Base-by-base conservation (phyloP, 2,113 vertebrate species). In the Mixornis gularis region DNA sequence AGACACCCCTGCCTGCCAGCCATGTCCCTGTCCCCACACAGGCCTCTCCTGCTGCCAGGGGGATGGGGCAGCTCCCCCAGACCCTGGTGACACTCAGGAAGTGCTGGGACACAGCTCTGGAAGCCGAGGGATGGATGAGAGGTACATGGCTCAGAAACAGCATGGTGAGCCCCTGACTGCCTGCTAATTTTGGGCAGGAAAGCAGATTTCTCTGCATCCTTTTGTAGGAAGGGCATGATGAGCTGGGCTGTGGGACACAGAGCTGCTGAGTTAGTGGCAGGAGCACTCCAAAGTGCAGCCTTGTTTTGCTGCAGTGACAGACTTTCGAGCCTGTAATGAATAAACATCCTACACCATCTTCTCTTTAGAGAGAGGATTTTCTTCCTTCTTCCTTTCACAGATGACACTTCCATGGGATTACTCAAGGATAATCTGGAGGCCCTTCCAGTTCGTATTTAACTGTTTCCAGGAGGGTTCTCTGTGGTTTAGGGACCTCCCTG, bases 101-200 rank as follows among this genome's bases (percentile, higher is more conserved):
- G 38, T 5, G 48, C n/a, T 17, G 36, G 40, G 12, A 3, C 10
- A 8, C 64, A 58, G 69, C 68, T 60, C 46, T 56, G 62, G 60
- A 3, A 36, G 49, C 51, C 38, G 32, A 0, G 0, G 64, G 19
- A 7, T 6, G 36, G 17, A 7, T 6, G 36, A 44, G 26, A 26
- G 3, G 8, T 2, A 1, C 20, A 0, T 0, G 3, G 36, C 32
- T 6, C 7, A 66, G 19, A 46, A 44, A 19, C 0, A 0, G 14
- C n/a, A 6, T 0, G 2, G 0, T 0, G 1, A 49, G 36, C 8
- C 58, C 29, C 24, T 3, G 38, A 6, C 7, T 14, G 18, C 22
- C 56, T 55, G 46, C 40, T 26, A 0, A 3, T 51, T 55, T 53
- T 7, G 32, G 21, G 29, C 30, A 48, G 64, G n/a, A 44, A 55